These are phyloP conservation scores for Mungos mungo DNA, from an alignment of 2,113 vertebrate species.

Conservation along the genomic window DNA sequence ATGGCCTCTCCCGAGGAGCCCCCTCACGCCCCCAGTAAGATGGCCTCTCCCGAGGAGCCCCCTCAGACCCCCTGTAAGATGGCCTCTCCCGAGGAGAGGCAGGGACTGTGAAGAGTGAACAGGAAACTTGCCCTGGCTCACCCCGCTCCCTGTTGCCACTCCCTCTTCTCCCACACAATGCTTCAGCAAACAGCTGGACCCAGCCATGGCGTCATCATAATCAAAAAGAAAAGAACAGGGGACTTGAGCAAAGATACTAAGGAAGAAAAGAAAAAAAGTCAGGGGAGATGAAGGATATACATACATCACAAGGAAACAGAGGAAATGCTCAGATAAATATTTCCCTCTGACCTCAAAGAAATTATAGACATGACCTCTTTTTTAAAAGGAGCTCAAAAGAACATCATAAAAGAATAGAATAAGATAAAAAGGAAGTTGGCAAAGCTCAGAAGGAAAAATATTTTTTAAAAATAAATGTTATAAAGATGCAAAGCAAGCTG, in stretches of 20 bases:
- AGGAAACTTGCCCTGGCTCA: not conserved
- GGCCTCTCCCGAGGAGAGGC: not conserved
- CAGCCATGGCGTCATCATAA: not conserved
- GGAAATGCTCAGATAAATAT: not conserved
- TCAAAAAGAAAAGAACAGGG: not conserved
- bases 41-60: not conserved
- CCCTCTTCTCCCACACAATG: not conserved
- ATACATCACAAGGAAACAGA: not conserved
- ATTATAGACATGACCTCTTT: slow-evolving; percentile 27
- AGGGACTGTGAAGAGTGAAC: not conserved
- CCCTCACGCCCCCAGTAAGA: too few species aligned
- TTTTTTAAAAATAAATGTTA: not conserved
- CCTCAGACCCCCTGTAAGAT: too few species aligned
- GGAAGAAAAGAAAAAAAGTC: slow-evolving; percentile 15
- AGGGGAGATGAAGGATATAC: not conserved
- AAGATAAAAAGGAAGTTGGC: slow-evolving; percentile 2
- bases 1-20: not conserved
- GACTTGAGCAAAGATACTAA: not conserved
- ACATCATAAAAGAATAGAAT: slow-evolving; percentile 22
- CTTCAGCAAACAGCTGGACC: not conserved
- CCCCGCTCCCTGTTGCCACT: not conserved
- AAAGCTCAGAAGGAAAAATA: slow-evolving; percentile 19
- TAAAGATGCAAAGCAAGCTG: slow-evolving; percentile 9
- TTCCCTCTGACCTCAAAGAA: not conserved
- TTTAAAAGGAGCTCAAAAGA: slow-evolving; percentile 38